A percentile compares a stretch with the other conserved stretches of the same genome.
Evolutionary conservation across 2,797 vertebrate genomes (phyloP).

Genomic region (Galagoides demidoff): DNA sequence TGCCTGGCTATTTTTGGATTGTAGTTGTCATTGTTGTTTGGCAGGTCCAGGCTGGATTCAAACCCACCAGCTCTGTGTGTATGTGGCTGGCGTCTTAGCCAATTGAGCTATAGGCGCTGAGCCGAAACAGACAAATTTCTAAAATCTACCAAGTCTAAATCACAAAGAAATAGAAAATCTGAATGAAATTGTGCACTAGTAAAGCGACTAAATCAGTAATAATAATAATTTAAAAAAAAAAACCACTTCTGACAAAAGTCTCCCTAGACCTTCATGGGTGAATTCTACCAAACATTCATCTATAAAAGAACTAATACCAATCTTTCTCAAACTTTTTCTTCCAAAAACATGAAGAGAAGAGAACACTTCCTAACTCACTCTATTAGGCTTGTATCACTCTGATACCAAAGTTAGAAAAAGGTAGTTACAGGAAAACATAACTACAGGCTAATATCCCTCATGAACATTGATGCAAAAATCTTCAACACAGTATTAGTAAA

Average conservation of each 20-base stretch:
- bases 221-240: background rate
- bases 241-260: background rate
- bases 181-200: background rate
- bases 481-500: background rate
- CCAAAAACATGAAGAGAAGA: background rate
- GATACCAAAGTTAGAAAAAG: background rate
- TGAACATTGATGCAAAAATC: background rate
- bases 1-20: too few relatives aligned
- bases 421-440: background rate
- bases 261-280: background rate
- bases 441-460: background rate
- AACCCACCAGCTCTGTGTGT: too few relatives aligned
- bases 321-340: background rate
- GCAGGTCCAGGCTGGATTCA: too few relatives aligned
- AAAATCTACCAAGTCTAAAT: background rate
- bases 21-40: too few relatives aligned
- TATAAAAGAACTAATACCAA: background rate
- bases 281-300: background rate
- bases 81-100: too few relatives aligned
- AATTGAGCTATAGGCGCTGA: too few relatives aligned
- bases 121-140: too few relatives aligned
- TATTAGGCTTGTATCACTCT: background rate
- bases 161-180: background rate
- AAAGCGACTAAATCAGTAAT: background rate
- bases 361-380: background rate